Conservation (phyloP, 2,113 vertebrate species). For the Upupa epops region DNA sequence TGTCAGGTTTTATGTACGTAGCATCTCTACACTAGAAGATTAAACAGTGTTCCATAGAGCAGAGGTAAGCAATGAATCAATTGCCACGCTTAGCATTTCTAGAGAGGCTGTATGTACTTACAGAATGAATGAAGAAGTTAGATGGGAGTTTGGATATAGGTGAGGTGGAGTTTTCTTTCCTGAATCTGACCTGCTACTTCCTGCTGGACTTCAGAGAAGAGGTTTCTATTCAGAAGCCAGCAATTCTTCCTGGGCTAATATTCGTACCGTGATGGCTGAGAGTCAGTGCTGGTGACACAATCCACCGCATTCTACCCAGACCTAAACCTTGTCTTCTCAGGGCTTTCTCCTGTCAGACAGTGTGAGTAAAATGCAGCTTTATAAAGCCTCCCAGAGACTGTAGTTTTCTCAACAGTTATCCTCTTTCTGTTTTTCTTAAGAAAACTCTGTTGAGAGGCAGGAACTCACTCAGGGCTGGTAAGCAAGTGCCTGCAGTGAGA, state of each 20-base stretch:
- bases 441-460: conserved; percentile 14
- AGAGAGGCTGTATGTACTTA: not conserved
- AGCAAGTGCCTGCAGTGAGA: not conserved
- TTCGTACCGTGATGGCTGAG: not conserved
- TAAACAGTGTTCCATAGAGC: not conserved
- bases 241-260: not conserved
- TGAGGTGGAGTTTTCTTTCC: not conserved
- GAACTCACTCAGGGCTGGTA: conserved; percentile 10
- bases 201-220: not conserved
- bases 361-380: not conserved
- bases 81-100: not conserved
- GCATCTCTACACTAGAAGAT: not conserved
- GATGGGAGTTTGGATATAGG: not conserved
- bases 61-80: not conserved
- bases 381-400: not conserved
- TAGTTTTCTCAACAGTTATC: conserved; percentile 23
- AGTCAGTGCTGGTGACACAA: not conserved
- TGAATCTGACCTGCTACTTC: not conserved
- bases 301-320: not conserved
- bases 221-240: conserved; percentile 19
- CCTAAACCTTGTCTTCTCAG: not conserved
- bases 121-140: not conserved
- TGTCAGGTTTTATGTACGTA: not conserved
- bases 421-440: not conserved
- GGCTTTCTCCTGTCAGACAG: not conserved